Base-by-base conservation (phyloP, 2,888 invertebrate species). In the Strigamia crassipes region DNA sequence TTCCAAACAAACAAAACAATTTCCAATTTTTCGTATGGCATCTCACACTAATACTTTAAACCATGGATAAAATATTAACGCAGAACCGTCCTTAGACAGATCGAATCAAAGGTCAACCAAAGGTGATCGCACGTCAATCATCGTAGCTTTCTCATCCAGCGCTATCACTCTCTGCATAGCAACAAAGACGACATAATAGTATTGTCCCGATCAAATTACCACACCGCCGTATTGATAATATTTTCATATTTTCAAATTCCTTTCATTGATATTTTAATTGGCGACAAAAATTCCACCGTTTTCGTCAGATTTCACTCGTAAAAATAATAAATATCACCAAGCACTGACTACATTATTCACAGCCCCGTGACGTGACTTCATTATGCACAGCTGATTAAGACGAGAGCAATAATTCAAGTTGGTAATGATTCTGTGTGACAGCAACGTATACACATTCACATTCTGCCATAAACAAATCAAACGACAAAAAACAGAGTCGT, bases 81-180 rank as follows among this genome's bases (percentile, higher is more conserved):
- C 73, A 73, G n/a, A 23, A 31, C 1, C 31, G 27, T n/a, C 73
- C 31, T 5, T 13, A 27, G 27, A 21, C 61, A 66, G 61, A 73
- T 73, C 27, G 31, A 73, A 73, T 73, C 5, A 27, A 73, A 73
- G 73, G 73, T 73, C 73, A 31, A 73, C 31, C 73, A 73, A 31
- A 73, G 73, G 73, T 73, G 73, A 73, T 73, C 31, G 31, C 73
- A 13, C 73, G 73, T 73, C 73, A 73, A 73, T 73, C 73, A 73
- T 73, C 23, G 73, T n/a, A 8, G 73, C 73, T n/a, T 73, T 73
- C 13, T 31, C 73, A 73, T 73, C 73, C 56, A 31, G 12, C 13
- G 13, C 31, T 73, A 73, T 73, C 73, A 31, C 13, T 27, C 27
- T 8, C 31, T 38, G 38, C 12, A 73, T 73, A 31, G 73, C 31